Evolutionary conservation across 2,888 invertebrate genomes (phyloP).

Genomic region (Polia nebulosa): DNA sequence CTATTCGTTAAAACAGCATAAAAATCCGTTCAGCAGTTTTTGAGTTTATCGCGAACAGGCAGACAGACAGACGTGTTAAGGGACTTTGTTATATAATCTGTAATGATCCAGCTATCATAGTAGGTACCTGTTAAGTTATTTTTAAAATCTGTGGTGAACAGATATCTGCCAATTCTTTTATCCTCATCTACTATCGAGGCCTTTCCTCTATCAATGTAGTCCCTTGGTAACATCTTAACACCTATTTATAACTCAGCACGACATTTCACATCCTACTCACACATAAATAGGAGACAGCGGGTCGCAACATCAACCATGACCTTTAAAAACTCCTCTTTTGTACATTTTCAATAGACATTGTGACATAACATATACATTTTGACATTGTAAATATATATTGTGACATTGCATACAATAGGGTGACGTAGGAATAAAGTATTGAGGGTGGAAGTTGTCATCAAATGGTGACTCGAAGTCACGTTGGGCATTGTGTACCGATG

Average conservation of each 20-base stretch:
- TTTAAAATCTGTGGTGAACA: no score
- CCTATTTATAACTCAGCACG: neutral
- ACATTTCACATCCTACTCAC: neutral
- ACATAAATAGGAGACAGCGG: conserved; percentile 25
- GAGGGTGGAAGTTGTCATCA: conserved; percentile 24
- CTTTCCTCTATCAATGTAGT: neutral
- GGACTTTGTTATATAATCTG: no score
- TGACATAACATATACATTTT: neutral
- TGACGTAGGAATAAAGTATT: conserved; percentile 17
- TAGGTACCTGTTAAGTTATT: no score
- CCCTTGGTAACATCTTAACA: neutral
- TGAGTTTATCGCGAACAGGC: no score
- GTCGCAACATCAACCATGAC: conserved; percentile 26
- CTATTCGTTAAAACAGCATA: no score
- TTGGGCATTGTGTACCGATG: conserved; percentile 30
- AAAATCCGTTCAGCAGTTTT: no score
- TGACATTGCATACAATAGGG: conserved; percentile 11
- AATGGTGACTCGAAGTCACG: conserved; percentile 22
- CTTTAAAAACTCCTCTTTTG: conserved; percentile 26
- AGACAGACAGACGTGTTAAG: no score
- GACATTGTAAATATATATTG: neutral
- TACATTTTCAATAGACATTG: conserved; percentile 21
- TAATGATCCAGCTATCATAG: no score
- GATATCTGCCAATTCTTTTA: no score
- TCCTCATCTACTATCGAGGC: no score